Conservation (phyloP, 2,888 invertebrate species). For the Ecliptopera silaceata region DNA sequence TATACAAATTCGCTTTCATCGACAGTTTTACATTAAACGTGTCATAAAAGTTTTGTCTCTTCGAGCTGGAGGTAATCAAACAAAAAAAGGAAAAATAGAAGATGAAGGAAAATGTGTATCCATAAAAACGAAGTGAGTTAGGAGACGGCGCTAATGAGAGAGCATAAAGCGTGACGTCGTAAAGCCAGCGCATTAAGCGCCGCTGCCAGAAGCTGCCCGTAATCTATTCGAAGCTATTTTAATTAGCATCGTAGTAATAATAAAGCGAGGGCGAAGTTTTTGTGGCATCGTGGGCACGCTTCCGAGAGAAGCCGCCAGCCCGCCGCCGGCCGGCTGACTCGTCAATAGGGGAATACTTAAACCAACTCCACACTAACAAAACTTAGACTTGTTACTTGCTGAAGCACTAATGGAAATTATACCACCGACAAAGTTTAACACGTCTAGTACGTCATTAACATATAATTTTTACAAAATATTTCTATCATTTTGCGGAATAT, state of each 20-base stretch:
- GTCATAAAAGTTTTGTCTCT: conserved; percentile 31
- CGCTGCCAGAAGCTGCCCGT: conserved; percentile 76
- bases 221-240: conserved; percentile 81
- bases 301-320: conserved; percentile 53
- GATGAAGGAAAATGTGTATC: conserved; percentile 58
- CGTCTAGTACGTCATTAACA: conserved; percentile 46
- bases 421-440: conserved; percentile 26
- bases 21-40: conserved; percentile 35
- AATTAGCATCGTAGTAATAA: conserved; percentile 79
- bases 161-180: conserved; percentile 80
- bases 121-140: conserved; percentile 67
- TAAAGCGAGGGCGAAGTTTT: conserved; percentile 75
- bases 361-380: conserved; percentile 64
- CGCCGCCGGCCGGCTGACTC: conserved; percentile 43
- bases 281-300: conserved; percentile 70
- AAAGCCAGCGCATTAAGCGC: conserved; percentile 78
- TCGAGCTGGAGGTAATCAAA: conserved; percentile 47
- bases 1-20: conserved; percentile 34
- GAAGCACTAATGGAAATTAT: conserved; percentile 60
- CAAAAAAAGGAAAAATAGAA: conserved; percentile 47
- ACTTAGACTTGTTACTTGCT: conserved; percentile 58
- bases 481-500: conserved; percentile 31
- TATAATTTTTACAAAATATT: conserved; percentile 36
- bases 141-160: conserved; percentile 76
- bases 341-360: conserved; percentile 66